These are phyloP conservation scores for Agriotes lineatus DNA, from an alignment of 2,888 invertebrate species.

Conservation along the genomic window DNA sequence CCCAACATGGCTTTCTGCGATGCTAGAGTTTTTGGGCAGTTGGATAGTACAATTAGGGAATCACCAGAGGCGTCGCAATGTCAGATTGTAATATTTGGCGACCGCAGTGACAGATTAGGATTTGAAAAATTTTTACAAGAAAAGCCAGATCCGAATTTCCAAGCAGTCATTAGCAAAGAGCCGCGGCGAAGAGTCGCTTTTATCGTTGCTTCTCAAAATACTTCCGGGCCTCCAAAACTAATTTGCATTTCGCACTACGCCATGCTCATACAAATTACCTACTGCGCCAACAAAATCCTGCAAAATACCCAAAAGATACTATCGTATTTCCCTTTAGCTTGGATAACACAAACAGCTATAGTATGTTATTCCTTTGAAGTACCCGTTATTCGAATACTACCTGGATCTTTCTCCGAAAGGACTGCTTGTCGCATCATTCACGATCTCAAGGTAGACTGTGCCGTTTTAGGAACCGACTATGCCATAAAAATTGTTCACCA, in stretches of 20 bases:
- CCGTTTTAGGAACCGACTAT: conserved; percentile 54
- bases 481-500: conserved; percentile 54
- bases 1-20: conserved; percentile 61
- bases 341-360: conserved; percentile 55
- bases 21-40: conserved; percentile 52
- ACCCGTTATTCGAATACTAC: conserved; percentile 52
- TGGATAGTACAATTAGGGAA: conserved; percentile 51
- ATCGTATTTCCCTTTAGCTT: conserved; percentile 58
- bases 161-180: conserved; percentile 50
- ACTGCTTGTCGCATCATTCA: conserved; percentile 57
- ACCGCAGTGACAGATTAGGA: conserved; percentile 44
- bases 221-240: conserved; percentile 53
- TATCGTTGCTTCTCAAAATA: conserved; percentile 58
- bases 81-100: conserved; percentile 50
- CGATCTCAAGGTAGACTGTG: conserved; percentile 56
- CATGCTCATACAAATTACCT: conserved; percentile 50
- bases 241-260: conserved; percentile 59
- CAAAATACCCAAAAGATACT: conserved; percentile 53
- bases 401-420: conserved; percentile 54
- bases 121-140: conserved; percentile 39
- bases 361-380: conserved; percentile 55
- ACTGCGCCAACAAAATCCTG: conserved; percentile 50
- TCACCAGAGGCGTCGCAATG: conserved; percentile 13
- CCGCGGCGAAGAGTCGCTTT: conserved; percentile 56
- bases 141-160: conserved; percentile 46